phyloP scores from a whole-genome alignment of 2,888 invertebrate species.

The Tenthredo scrophulariae region DNA sequence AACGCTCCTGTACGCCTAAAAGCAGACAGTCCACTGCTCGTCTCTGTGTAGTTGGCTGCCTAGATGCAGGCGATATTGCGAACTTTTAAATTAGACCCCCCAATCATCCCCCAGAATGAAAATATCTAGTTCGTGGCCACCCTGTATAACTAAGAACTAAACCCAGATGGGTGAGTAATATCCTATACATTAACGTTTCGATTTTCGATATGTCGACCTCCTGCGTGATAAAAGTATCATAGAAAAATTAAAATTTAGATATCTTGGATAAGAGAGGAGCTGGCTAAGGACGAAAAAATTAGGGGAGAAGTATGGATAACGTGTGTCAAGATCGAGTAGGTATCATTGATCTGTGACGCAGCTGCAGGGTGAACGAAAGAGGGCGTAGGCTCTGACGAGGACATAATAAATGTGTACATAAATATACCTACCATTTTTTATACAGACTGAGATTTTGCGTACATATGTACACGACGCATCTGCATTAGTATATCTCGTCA shows the following conservation, averaged over 20 bases:
- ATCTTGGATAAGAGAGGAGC: background rate
- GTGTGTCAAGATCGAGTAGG: slow-evolving; percentile 49
- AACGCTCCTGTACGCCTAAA: too few relatives aligned
- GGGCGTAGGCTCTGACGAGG: slow-evolving; percentile 16
- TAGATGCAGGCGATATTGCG: too few relatives aligned
- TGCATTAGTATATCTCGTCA: background rate
- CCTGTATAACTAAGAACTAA: background rate
- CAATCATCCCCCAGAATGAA: too few relatives aligned
- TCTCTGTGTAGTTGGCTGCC: too few relatives aligned
- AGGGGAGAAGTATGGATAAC: background rate
- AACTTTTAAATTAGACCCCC: too few relatives aligned
- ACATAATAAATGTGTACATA: background rate
- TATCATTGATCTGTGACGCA: slow-evolving; percentile 51
- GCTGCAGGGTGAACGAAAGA: background rate
- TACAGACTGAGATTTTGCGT: background rate
- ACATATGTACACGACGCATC: background rate
- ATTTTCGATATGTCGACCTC: background rate
- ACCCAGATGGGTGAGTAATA: too few relatives aligned
- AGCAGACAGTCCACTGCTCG: too few relatives aligned
- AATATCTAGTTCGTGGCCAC: too few relatives aligned
- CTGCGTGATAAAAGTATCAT: background rate
- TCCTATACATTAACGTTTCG: background rate
- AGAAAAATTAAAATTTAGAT: background rate
- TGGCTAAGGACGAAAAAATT: background rate
- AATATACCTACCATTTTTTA: background rate